These are phyloP conservation scores for Camponotus vicinus DNA, from an alignment of 1,140 invertebrate genomes.

Conservation along the genomic window DNA sequence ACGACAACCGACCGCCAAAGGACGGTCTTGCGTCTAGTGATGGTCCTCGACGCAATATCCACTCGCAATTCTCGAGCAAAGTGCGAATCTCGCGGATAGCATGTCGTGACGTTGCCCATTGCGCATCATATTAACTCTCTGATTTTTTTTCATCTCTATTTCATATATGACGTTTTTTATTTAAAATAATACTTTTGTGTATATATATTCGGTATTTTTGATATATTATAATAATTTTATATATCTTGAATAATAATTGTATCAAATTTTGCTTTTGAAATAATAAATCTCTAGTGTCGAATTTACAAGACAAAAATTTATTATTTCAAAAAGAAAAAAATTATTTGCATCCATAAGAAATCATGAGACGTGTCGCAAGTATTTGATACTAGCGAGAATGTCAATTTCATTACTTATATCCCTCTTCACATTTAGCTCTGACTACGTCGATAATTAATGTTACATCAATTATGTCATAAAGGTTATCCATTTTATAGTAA, in stretches of 20 bases:
- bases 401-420: background rate
- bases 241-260: background rate
- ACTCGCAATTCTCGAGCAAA: conserved; percentile 32
- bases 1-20: conserved; percentile 68
- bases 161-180: conserved; percentile 10
- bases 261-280: background rate
- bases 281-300: background rate
- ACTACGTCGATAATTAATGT: conserved; percentile 28
- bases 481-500: background rate
- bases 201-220: background rate
- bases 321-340: background rate
- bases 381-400: background rate
- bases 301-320: background rate
- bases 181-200: background rate
- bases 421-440: background rate
- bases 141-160: conserved; percentile 1
- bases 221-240: background rate
- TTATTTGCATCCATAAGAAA: background rate
- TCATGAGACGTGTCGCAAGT: background rate
- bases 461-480: background rate
- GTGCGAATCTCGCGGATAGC: conserved; percentile 9
- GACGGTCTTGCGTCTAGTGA: conserved; percentile 70
- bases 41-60: conserved; percentile 52
- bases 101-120: conserved; percentile 28
- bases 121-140: conserved; percentile 33